A percentile compares a stretch with the other conserved stretches of the same genome.
phyloP scores from a whole-genome alignment of 2,113 vertebrate species.

The Castor canadensis region DNA sequence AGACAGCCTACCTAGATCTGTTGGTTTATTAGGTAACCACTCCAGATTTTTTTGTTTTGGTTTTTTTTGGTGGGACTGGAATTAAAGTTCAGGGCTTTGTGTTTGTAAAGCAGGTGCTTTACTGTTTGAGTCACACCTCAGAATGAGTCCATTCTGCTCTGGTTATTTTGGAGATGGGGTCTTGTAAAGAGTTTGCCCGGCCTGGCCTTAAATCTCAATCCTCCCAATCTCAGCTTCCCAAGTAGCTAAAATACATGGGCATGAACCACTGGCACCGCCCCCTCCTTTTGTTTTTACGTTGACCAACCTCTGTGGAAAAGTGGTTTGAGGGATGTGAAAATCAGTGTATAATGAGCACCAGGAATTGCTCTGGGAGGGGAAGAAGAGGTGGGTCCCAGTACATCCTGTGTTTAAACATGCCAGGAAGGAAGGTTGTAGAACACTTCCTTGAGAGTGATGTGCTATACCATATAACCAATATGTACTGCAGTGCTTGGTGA shows the following conservation, averaged over 20 bases:
- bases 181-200: too few relatives aligned
- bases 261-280: too few relatives aligned
- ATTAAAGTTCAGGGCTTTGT: neutral
- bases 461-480: too few relatives aligned
- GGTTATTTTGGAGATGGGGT: too few relatives aligned
- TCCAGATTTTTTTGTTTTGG: too few relatives aligned
- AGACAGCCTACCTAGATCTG: neutral
- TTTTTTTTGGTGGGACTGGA: neutral
- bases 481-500: neutral
- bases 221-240: too few relatives aligned
- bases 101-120: too few relatives aligned
- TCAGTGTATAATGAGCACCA: neutral
- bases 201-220: too few relatives aligned
- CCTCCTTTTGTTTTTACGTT: neutral
- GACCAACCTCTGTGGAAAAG: neutral
- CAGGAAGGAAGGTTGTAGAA: neutral
- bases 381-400: neutral
- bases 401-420: rapidly evolving
- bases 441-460: neutral
- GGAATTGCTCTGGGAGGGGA: neutral
- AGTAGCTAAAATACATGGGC: too few relatives aligned
- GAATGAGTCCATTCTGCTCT: too few relatives aligned
- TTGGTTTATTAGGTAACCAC: neutral
- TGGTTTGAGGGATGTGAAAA: neutral
- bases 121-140: too few relatives aligned